Conservation (phyloP, 2,888 invertebrate genomes). For the Coremacera marginata region DNA sequence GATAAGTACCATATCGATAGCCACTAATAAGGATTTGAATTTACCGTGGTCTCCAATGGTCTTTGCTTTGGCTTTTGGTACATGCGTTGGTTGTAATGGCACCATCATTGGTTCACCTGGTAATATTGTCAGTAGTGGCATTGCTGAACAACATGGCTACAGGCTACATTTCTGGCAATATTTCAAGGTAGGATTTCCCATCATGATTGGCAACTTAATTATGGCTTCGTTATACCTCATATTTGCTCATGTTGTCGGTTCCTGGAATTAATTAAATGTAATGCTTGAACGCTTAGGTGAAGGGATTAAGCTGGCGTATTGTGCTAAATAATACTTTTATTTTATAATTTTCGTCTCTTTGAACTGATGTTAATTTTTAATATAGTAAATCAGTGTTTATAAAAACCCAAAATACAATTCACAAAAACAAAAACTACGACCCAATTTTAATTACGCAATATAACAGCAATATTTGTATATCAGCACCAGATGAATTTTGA, state of each 20-base stretch:
- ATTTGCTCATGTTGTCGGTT: slow-evolving; percentile 73
- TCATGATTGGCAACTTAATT: slow-evolving; percentile 79
- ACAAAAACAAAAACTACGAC: no score
- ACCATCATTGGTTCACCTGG: slow-evolving; percentile 90
- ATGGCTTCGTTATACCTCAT: slow-evolving; percentile 78
- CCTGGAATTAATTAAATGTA: slow-evolving; percentile 42
- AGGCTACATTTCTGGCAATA: slow-evolving; percentile 84
- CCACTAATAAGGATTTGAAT: slow-evolving; percentile 72
- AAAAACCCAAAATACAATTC: no score
- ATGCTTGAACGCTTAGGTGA: not conserved
- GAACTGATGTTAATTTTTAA: no score
- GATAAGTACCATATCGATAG: slow-evolving; percentile 77
- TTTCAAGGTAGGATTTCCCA: slow-evolving; percentile 85
- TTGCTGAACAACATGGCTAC: slow-evolving; percentile 91
- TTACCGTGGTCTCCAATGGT: slow-evolving; percentile 84
- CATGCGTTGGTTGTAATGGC: slow-evolving; percentile 90
- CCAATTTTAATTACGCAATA: no score
- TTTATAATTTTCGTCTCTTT: no score
- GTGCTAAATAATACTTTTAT: no score
- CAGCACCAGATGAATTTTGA: no score
- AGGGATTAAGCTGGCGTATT: no score
- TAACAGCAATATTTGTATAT: no score
- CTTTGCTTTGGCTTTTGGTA: slow-evolving; percentile 88
- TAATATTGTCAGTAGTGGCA: slow-evolving; percentile 89
- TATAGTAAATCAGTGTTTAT: no score